A percentile compares a stretch with the other conserved stretches of the same genome.
Evolutionary conservation across 1,140 invertebrate species (phyloP).

Genomic region (Lucilia sericata): DNA sequence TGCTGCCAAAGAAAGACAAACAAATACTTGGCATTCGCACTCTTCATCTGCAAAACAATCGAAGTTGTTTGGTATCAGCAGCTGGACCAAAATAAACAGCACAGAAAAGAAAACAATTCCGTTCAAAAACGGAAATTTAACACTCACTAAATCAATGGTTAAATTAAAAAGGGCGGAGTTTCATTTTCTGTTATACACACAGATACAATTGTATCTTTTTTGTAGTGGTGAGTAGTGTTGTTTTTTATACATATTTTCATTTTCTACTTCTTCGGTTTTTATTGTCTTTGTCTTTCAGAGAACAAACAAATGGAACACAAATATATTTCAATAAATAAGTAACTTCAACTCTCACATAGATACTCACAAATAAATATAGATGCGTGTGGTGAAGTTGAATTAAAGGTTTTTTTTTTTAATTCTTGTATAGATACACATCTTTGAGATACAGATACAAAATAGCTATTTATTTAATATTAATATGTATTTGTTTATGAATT

Average conservation of each 20-base stretch:
- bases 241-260: neutral
- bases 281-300: neutral
- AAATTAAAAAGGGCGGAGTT: conserved; percentile 37
- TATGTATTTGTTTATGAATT: no score
- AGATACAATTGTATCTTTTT: neutral
- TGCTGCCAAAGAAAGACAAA: conserved; percentile 22
- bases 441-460: no score
- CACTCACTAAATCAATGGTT: conserved; percentile 30
- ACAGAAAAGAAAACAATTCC: neutral
- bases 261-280: neutral
- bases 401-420: no score
- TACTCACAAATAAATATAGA: no score
- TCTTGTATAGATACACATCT: no score
- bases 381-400: no score
- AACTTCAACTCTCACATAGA: no score
- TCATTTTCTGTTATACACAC: neutral
- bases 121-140: conserved; percentile 20
- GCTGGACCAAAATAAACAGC: conserved; percentile 23
- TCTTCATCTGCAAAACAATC: conserved; percentile 9
- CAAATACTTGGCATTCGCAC: no score
- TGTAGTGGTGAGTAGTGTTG: neutral
- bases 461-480: no score
- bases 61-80: neutral
- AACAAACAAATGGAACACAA: neutral
- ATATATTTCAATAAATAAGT: no score